These are phyloP conservation scores for Sapajus apella DNA, from an alignment of 2,113 vertebrate species.

Conservation along the genomic window DNA sequence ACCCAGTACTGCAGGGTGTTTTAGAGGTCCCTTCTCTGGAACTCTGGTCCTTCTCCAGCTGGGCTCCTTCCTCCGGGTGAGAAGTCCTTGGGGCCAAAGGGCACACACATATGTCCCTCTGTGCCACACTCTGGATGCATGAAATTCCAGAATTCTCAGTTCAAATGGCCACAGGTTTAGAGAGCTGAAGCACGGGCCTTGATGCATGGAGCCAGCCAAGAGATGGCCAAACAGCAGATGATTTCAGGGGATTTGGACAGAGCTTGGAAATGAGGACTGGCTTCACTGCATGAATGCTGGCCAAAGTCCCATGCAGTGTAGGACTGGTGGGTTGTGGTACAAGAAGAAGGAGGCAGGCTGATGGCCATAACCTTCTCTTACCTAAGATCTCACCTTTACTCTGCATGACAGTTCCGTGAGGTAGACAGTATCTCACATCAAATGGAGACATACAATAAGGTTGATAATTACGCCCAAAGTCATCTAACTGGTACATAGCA, in stretches of 20 bases:
- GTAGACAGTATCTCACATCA: background rate
- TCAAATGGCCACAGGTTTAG: background rate
- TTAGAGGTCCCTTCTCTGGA: background rate
- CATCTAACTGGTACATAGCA: background rate
- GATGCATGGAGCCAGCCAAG: background rate
- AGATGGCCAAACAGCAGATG: background rate
- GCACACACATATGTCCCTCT: background rate
- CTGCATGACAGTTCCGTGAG: background rate
- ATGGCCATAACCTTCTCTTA: background rate
- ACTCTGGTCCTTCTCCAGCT: background rate
- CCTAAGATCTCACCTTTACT: background rate
- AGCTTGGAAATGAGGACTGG: background rate
- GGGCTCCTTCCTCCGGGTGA: background rate
- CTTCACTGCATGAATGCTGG: background rate
- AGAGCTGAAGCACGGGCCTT: background rate
- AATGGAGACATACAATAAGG: background rate
- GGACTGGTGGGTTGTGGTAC: background rate
- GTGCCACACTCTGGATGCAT: too few relatives aligned
- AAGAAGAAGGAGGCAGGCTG: background rate
- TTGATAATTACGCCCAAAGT: background rate
- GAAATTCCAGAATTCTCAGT: background rate
- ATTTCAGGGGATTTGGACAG: background rate
- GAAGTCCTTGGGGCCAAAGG: background rate
- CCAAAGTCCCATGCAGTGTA: rapidly evolving
- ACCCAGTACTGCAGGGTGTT: background rate